Evolutionary conservation across 2,797 vertebrate species (phyloP), one percentile per base, ranked within the genome.

Genomic region (Pelobates cultripes): DNA sequence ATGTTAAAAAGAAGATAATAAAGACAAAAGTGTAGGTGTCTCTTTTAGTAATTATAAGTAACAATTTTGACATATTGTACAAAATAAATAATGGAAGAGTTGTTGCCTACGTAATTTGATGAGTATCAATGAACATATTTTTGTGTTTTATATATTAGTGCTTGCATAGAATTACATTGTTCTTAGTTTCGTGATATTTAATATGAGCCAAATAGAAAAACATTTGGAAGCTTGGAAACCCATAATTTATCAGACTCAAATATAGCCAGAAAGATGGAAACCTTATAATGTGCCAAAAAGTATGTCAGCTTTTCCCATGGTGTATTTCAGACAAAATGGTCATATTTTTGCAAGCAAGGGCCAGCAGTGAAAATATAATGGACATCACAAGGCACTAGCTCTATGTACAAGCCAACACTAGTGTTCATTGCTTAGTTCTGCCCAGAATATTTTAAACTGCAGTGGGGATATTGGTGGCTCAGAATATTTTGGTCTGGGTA

Each of bases 181-280:
- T 90, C 88, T 89, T 91, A 92, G 87, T 88, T 92, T 91, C 71
- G 3, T 88, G 88, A 91, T 88, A 85, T 57, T 78, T 77, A 60
- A 83, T 78, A 89, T 92, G 92, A 93, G 93, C 92, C 93, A 92
- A 94, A 91, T 92, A 93, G 92, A 94, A 94, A 94, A 94, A 94
- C 91, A 93, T 93, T 93, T 92, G 92, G 92, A 93, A 91, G 91
- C 90, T 94, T 93, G 92, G 92, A 93, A 94, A 94, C 91, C 92
- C 93, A 94, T 94, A 94, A 94, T 94, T 94, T 94, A 94, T 92
- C 85, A 88, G 92, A 92, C 90, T 89, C 91, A 87, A 81, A 88
- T 90, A 92, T 90, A 89, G 90, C 91, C 91, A 92, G 91, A 92
- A 93, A 92, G 90, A 92, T 91, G 90, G 90, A 94, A 94, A 93